Evolutionary conservation across 2,888 invertebrate species (phyloP).

Genomic region (Macrostomum cliftonense): DNA sequence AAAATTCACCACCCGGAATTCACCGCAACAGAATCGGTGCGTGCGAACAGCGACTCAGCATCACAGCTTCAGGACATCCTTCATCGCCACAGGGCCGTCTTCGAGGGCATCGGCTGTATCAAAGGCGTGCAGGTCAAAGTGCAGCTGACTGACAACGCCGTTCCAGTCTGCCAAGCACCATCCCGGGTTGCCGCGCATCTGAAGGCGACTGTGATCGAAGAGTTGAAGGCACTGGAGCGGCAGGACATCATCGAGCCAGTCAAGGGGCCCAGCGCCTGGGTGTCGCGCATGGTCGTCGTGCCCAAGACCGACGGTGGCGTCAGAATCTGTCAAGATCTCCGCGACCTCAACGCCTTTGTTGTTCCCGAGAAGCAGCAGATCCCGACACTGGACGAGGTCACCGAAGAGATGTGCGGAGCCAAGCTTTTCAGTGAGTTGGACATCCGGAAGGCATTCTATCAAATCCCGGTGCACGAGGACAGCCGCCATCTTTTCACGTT

Average conservation of each 20-base stretch:
- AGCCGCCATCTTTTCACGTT: conserved; percentile 15
- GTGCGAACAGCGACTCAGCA: too few relatives aligned
- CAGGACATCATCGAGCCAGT: conserved; percentile 19
- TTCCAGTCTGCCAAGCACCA: conserved; percentile 12
- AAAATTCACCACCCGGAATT: too few relatives aligned
- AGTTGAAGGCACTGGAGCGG: conserved; percentile 15
- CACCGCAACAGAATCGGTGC: too few relatives aligned
- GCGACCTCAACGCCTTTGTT: conserved; percentile 15
- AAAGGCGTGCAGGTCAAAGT: background rate
- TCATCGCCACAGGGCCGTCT: too few relatives aligned
- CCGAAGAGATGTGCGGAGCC: conserved; percentile 14
- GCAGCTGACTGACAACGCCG: background rate
- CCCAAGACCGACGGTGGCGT: conserved; percentile 14
- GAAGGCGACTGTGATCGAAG: conserved; percentile 14
- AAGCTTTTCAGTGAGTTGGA: conserved; percentile 14
- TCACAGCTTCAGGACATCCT: too few relatives aligned
- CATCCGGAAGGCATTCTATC: conserved; percentile 13
- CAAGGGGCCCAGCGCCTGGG: conserved; percentile 19
- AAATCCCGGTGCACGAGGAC: conserved; percentile 10
- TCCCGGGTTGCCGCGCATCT: conserved; percentile 16
- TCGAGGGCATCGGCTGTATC: too few relatives aligned
- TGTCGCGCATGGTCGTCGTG: conserved; percentile 18
- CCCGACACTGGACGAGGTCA: conserved; percentile 16
- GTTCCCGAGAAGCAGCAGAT: conserved; percentile 14
- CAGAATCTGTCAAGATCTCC: conserved; percentile 17